phyloP scores from a whole-genome alignment of 2,888 invertebrate genomes.

The Syrphus vitripennis region DNA sequence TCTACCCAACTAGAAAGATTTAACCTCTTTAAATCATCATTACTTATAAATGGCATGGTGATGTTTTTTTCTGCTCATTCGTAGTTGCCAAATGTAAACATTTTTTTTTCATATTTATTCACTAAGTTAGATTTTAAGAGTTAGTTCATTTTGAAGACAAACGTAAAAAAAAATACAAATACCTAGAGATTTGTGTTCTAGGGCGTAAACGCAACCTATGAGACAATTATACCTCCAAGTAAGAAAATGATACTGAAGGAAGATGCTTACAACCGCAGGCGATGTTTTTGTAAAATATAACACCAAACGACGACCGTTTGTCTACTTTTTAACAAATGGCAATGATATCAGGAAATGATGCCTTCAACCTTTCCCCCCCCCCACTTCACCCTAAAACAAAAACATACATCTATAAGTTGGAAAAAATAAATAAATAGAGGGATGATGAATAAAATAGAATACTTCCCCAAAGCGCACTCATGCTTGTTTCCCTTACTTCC shows the following conservation, averaged over 20 bases:
- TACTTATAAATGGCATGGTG: constrained; percentile 55
- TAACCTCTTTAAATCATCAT: constrained; percentile 1
- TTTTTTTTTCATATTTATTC: background rate
- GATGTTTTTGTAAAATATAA: constrained; percentile 2
- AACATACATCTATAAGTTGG: background rate
- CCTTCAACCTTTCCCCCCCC: constrained; percentile 34
- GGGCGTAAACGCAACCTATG: constrained; percentile 18
- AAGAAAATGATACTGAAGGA: constrained; percentile 9
- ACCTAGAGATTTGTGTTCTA: background rate
- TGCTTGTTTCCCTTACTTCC: constrained; percentile 59
- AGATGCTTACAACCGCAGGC: constrained; percentile 45
- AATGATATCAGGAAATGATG: constrained; percentile 64
- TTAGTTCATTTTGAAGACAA: constrained; percentile 9
- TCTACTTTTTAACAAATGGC: constrained; percentile 30
- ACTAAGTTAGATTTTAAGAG: constrained; percentile 47
- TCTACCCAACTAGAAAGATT: background rate
- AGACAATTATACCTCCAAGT: constrained; percentile 44
- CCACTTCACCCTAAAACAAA: background rate
- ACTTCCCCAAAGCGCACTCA: constrained; percentile 66
- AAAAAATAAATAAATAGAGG: background rate
- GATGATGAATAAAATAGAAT: constrained; percentile 63
- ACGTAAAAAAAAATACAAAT: background rate
- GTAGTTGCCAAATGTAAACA: constrained; percentile 55
- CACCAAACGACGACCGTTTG: constrained; percentile 30
- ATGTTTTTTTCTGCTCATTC: constrained; percentile 50